Evolutionary conservation across 2,113 vertebrate species (phyloP).

Genomic region (Pycnonotus jocosus): DNA sequence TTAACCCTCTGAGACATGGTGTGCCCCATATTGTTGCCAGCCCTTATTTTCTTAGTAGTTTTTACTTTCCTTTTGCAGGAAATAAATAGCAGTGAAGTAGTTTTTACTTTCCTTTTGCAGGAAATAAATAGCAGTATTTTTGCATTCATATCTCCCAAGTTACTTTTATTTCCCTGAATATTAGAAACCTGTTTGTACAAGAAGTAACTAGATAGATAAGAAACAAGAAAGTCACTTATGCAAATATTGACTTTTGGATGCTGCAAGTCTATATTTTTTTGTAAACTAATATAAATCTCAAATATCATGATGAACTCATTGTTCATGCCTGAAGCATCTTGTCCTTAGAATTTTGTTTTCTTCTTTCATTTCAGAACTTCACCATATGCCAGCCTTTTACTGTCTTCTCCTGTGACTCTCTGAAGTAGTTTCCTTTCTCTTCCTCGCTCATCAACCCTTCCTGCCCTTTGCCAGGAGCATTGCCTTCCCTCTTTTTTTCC

Average conservation of each 20-base stretch:
- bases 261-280: not conserved
- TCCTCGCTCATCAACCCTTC: not conserved
- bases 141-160: not conserved
- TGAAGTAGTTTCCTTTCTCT: not conserved
- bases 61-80: not conserved
- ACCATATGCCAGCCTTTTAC: not conserved
- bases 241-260: not conserved
- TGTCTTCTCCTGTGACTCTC: rapidly evolving
- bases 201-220: not conserved
- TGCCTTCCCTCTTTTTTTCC: not conserved
- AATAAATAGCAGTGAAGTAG: not conserved
- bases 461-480: not conserved
- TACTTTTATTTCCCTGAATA: not conserved
- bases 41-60: not conserved
- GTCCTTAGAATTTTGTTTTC: not conserved
- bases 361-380: not conserved
- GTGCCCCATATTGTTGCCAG: not conserved
- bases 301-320: not conserved
- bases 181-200: not conserved
- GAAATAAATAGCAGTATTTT: not conserved
- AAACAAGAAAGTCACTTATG: not conserved
- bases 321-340: not conserved
- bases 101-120: not conserved
- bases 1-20: not conserved
- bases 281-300: not conserved